Base-by-base conservation (phyloP, 2,113 vertebrate genomes). In the Ammodramus savannarum region DNA sequence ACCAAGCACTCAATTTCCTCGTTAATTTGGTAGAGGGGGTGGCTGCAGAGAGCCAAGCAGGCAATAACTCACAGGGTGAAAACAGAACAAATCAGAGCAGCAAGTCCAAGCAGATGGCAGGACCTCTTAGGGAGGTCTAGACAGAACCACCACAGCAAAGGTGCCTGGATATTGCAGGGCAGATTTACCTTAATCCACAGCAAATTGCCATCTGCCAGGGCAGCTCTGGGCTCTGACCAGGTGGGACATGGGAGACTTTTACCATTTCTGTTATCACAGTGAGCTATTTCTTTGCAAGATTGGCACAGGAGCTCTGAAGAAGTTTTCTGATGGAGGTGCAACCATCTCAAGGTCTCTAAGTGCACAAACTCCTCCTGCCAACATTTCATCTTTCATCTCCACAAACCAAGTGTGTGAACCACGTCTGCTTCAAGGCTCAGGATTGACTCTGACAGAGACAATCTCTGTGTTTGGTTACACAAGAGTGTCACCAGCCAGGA, bases 181-280 rank as follows among this genome's bases (percentile, higher is more conserved):
- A 94, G 79, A 85, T 87, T 89, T 95, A 90, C 82, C 87, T 90
- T 78, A 89, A 97, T 90, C 80, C 81, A 39, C 36, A 85, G 59
- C 75, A 88, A 67, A 63, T 19, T 84, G 92, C 89, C 94, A 96
- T 93, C 96, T 97, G 96, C 80, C 27, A 58, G 55, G 36, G 67
- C 83, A 63, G 4, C 1, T 23, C 92, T 62, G 57, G 66, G 22
- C 41, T 78, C 46, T 17, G 31, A 34, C 9, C 18, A 17, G 72
- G 19, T 12, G 43, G 43, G 80, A 88, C 20, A 65, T 6, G 7
- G 2, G 11, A 66, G 11, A 26, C 15, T 88, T 39, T 26, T 4
- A 39, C 43, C 31, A 73, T 22, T 66, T 41, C 22, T 66, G 13
- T 21, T 85, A 58, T 23, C 54, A 69, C 38, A 76, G 12, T 1